Evolutionary conservation across 2,888 invertebrate genomes (phyloP).

Genomic region (Choristoneura rosaceana): DNA sequence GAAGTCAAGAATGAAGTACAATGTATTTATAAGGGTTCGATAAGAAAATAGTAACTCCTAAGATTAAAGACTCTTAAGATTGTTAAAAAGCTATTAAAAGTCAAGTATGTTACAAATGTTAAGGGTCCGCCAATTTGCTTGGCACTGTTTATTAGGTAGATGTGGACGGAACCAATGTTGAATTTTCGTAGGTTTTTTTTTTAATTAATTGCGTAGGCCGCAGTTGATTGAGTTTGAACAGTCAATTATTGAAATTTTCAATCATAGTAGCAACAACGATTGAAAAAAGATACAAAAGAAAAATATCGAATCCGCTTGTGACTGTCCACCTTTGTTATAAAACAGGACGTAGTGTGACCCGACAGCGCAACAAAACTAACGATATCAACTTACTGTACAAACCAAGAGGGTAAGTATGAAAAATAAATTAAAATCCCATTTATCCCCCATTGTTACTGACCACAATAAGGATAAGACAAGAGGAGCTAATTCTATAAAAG

Average conservation of each 20-base stretch:
- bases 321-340: constrained; percentile 27
- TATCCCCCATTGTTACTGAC: constrained; percentile 70
- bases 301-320: constrained; percentile 25
- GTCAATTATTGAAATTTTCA: constrained; percentile 18
- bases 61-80: background rate
- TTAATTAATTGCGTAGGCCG: constrained; percentile 47
- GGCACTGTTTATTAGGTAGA: background rate
- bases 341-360: constrained; percentile 35
- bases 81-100: constrained; percentile 6
- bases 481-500: constrained; percentile 72
- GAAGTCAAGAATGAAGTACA: constrained; percentile 63
- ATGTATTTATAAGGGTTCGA: constrained; percentile 53
- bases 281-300: constrained; percentile 17
- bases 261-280: background rate
- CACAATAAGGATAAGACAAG: constrained; percentile 74
- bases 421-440: constrained; percentile 71
- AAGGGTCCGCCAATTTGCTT: background rate
- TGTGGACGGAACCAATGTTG: background rate
- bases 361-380: constrained; percentile 39
- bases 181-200: constrained; percentile 34
- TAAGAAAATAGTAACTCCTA: constrained; percentile 17
- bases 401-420: constrained; percentile 51
- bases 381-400: constrained; percentile 41
- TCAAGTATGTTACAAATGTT: background rate
- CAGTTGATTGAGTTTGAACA: constrained; percentile 44